These are phyloP conservation scores for Thelaira solivaga DNA, from an alignment of 2,888 invertebrate species.

Conservation along the genomic window DNA sequence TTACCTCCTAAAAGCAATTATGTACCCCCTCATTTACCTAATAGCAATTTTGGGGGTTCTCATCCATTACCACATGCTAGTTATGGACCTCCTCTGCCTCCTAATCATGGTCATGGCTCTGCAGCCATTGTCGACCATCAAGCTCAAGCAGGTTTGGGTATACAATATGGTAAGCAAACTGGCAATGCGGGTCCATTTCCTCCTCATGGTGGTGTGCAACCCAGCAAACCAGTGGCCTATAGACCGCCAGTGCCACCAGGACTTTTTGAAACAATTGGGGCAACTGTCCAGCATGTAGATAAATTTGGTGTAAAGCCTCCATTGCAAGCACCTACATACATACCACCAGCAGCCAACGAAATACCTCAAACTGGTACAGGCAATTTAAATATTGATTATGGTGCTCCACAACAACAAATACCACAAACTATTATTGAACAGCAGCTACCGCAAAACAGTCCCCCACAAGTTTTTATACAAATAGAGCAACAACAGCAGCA, in stretches of 20 bases:
- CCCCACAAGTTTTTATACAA: constrained; percentile 35
- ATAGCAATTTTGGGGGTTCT: constrained; percentile 50
- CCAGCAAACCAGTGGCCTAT: constrained; percentile 82
- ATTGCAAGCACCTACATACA: constrained; percentile 79
- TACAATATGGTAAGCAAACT: constrained; percentile 71
- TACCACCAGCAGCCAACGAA: constrained; percentile 82
- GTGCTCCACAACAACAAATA: constrained; percentile 64
- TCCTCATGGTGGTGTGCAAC: constrained; percentile 70
- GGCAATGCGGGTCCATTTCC: constrained; percentile 70
- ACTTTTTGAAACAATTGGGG: constrained; percentile 82
- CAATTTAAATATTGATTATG: constrained; percentile 65
- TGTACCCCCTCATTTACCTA: constrained; percentile 43
- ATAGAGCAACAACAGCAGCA: constrained; percentile 26
- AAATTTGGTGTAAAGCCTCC: constrained; percentile 79
- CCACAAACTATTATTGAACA: constrained; percentile 67
- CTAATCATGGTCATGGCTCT: constrained; percentile 34
- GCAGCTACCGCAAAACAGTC: constrained; percentile 69
- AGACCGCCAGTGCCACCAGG: constrained; percentile 86
- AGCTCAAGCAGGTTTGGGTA: constrained; percentile 68
- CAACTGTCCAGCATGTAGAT: constrained; percentile 82
- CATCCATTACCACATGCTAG: constrained; percentile 33
- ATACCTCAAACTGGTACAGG: constrained; percentile 67
- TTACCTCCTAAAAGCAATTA: constrained; percentile 13
- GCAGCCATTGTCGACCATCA: constrained; percentile 57
- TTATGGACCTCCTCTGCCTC: constrained; percentile 42